Evolutionary conservation across 2,113 vertebrate species (phyloP), one percentile per base, ranked within the genome.

Genomic region (Poecilia latipinna): DNA sequence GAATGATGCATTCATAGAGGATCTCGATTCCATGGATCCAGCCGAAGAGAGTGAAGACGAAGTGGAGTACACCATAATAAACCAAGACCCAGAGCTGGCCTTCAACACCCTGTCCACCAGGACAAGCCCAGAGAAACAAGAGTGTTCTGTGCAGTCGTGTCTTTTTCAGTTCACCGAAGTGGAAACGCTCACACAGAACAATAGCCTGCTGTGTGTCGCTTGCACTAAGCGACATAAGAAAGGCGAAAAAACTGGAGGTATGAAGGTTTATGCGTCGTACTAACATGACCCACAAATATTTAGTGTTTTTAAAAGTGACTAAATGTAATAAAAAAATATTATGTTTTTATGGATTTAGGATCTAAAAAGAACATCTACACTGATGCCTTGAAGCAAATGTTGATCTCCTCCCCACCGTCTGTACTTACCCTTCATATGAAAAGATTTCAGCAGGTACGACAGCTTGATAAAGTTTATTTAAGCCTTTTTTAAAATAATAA

Each of bases 341-440:
- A 28, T 28, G 28, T 28, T 28, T 28, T 28, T 28, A 28, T 67
- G 22, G 67, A 3, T 75, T 48, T 61, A 98, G 98, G 94, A 82
- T 91, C 94, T 81, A 96, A 94, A 82, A 97, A 95, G 65, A 93
- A 87, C 31, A 74, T 97, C 72, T 99, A 99, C 93, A 99, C 96
- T 7, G 96, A 99, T 74, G 98, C 96, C 31, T 95, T 95, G 90
- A 99, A 98, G 89, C 98, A 99, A 92, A 99, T 98, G 96, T 88
- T 99, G 1, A 95, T 99, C 80, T 99, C 97, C n/a, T 90, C 93
- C 8, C 95, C 94, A 60, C 98, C 98, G 75, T 96, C 96, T 60
- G 80, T 99, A 74, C 96, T 99, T 68, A 99, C 97, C 1, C 97
- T 99, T 70, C 98, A 99, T 89, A 91, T 99, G 77, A 99, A 99